These are phyloP conservation scores for Smutsia gigantea DNA, from an alignment of 2,797 vertebrate species.

Conservation along the genomic window DNA sequence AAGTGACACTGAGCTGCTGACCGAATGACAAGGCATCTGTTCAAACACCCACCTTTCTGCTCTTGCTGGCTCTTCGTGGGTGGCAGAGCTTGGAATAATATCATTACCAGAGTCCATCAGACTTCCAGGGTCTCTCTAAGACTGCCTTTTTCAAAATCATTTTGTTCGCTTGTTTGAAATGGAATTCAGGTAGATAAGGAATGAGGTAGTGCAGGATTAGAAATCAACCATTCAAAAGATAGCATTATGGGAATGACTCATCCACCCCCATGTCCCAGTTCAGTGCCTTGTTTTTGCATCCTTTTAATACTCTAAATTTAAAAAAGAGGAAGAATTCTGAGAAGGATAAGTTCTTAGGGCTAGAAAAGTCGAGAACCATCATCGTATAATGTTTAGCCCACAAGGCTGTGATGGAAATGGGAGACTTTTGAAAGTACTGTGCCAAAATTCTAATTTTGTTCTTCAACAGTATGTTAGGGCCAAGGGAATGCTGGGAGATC, in stretches of 20 bases:
- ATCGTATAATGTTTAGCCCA: background rate
- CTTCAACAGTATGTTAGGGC: background rate
- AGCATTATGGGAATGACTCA: slow-evolving; percentile 42
- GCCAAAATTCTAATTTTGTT: background rate
- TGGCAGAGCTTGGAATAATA: slow-evolving; percentile 60
- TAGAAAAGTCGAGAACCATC: background rate
- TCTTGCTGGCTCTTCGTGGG: slow-evolving; percentile 66
- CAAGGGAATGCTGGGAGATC: background rate
- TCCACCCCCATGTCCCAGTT: background rate
- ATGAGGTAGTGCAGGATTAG: background rate
- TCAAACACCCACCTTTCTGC: slow-evolving; percentile 60
- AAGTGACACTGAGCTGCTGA: slow-evolving; percentile 32
- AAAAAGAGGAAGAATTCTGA: slow-evolving; percentile 11
- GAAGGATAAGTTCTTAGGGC: background rate
- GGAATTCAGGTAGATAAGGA: slow-evolving; percentile 65
- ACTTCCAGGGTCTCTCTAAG: slow-evolving; percentile 45
- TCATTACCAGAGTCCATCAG: slow-evolving; percentile 71
- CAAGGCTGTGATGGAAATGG: background rate
- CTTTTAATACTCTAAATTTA: slow-evolving; percentile 25
- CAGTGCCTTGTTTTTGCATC: background rate
- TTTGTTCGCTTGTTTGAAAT: slow-evolving; percentile 67
- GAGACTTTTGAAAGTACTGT: background rate
- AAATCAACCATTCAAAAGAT: slow-evolving; percentile 59
- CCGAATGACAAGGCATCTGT: background rate
- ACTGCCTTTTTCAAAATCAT: slow-evolving; percentile 56